phyloP scores from a whole-genome alignment of 2,797 vertebrate species.

The Acrossocheilus fasciatus region DNA sequence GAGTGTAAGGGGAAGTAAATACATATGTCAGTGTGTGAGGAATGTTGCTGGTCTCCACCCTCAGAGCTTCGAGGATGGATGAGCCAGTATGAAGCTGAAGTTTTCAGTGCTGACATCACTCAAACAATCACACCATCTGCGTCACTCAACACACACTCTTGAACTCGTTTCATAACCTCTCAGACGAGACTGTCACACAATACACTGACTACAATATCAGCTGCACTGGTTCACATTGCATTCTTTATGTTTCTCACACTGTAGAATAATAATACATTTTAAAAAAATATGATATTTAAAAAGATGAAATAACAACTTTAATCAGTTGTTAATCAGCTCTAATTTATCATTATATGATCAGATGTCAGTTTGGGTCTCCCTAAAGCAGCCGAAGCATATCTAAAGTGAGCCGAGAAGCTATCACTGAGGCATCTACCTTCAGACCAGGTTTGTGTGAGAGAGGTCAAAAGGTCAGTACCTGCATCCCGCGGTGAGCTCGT shows the following conservation, averaged over 20 bases:
- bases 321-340: too few relatives aligned
- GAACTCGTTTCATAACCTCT: conserved; percentile 5
- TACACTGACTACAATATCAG: background rate
- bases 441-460: background rate
- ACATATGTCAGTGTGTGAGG: conserved; percentile 34
- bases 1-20: background rate
- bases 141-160: conserved; percentile 14
- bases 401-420: background rate
- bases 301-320: background rate
- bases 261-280: background rate
- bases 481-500: background rate
- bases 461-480: conserved; percentile 17
- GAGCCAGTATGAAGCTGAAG: conserved; percentile 11
- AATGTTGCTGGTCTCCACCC: conserved; percentile 55
- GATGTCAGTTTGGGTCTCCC: conserved; percentile 46
- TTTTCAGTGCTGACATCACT: conserved; percentile 36
- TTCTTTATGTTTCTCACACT: background rate
- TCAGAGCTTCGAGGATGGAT: conserved; percentile 7
- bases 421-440: background rate
- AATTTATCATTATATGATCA: too few relatives aligned
- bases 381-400: conserved; percentile 52
- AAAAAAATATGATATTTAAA: background rate
- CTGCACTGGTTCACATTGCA: background rate
- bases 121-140: conserved; percentile 10
- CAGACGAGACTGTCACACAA: background rate